Percentiles rank a stretch among this genome's conserved stretches.
Evolutionary conservation across 2,797 vertebrate genomes (phyloP).

Genomic region (Salmo trutta): DNA sequence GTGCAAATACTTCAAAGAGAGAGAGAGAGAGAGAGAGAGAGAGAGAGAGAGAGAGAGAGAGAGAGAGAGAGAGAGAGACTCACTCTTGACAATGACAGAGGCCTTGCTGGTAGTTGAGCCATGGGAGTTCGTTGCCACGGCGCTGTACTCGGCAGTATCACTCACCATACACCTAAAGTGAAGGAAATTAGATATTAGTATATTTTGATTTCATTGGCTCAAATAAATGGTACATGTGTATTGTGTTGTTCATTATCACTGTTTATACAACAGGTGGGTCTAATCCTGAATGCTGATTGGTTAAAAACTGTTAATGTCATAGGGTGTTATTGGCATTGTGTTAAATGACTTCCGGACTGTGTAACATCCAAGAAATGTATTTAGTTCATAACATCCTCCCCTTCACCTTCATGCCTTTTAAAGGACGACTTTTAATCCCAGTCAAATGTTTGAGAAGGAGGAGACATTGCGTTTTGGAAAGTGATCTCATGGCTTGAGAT

Average conservation of each 20-base stretch:
- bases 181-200: not conserved
- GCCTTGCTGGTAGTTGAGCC: constrained; percentile 87
- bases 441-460: constrained; percentile 18
- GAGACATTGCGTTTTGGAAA: constrained; percentile 24
- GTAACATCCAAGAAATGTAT: not conserved
- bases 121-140: constrained; percentile 86
- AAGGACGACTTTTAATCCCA: constrained; percentile 3
- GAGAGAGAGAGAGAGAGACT: constrained; percentile 49
- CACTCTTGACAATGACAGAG: constrained; percentile 86
- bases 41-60: not conserved
- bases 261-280: not conserved
- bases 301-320: not conserved
- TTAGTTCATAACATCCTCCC: not conserved
- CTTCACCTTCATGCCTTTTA: constrained; percentile 14
- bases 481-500: constrained; percentile 38
- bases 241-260: not conserved
- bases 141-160: constrained; percentile 92
- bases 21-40: not conserved
- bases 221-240: not conserved
- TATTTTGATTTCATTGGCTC: not conserved
- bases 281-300: too few species aligned
- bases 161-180: constrained; percentile 81
- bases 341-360: not conserved
- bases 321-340: not conserved
- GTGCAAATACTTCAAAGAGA: not conserved